Conservation (phyloP, 2,113 vertebrate genomes). For the Heptranchias perlo region DNA sequence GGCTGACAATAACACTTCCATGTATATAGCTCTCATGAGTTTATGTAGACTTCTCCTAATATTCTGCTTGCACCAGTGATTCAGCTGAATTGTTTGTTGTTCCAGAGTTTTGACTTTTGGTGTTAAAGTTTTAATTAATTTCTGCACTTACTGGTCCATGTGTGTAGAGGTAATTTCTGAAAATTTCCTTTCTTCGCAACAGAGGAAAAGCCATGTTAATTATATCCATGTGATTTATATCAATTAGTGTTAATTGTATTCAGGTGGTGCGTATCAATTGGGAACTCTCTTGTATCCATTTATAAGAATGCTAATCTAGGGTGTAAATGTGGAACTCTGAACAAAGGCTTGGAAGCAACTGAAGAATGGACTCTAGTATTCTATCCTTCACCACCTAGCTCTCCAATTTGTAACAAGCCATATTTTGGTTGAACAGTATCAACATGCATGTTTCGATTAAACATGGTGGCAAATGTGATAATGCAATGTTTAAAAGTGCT, state of each 20-base stretch:
- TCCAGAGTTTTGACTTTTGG: not conserved
- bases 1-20: not conserved
- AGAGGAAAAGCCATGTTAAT: not conserved
- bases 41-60: not conserved
- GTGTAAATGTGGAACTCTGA: too few species aligned
- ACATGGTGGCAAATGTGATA: not conserved
- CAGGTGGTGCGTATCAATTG: too few species aligned
- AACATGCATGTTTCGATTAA: not conserved
- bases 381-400: too few species aligned
- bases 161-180: not conserved
- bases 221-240: too few species aligned
- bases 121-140: not conserved
- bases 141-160: not conserved
- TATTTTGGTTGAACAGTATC: not conserved
- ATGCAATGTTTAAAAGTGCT: constrained; percentile 10
- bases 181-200: not conserved
- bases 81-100: not conserved
- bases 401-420: too few species aligned
- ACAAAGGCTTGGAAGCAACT: too few species aligned
- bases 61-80: not conserved
- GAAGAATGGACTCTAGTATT: too few species aligned
- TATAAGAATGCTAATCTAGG: too few species aligned
- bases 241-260: too few species aligned
- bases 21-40: not conserved
- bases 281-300: too few species aligned